A percentile compares a stretch with the other conserved stretches of the same genome.
Evolutionary conservation across 2,888 invertebrate species (phyloP).

Genomic region (Nesidiocoris tenuis): DNA sequence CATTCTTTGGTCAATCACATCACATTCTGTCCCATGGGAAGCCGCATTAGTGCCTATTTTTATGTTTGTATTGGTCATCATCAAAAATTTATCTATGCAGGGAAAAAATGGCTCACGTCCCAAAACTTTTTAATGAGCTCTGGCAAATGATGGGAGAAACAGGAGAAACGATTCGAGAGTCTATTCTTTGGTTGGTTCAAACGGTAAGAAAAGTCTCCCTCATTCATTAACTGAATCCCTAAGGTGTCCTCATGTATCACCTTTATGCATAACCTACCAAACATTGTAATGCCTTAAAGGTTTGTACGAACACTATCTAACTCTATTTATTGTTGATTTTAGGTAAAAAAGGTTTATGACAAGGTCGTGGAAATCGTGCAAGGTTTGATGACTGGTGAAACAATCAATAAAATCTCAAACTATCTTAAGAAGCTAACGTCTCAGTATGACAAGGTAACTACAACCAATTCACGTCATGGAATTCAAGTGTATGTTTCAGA

Average conservation of each 20-base stretch:
- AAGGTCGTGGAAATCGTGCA: slow-evolving; percentile 61
- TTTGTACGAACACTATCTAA: too few species aligned
- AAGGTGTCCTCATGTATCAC: background rate
- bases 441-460: slow-evolving; percentile 67
- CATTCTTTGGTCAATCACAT: too few species aligned
- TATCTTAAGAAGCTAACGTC: slow-evolving; percentile 69
- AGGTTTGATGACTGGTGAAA: slow-evolving; percentile 71
- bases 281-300: too few species aligned
- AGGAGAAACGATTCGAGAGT: slow-evolving; percentile 73
- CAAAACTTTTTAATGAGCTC: slow-evolving; percentile 76
- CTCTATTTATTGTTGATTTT: too few species aligned
- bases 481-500: too few species aligned
- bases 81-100: too few species aligned
- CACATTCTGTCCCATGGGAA: too few species aligned
- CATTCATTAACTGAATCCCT: too few species aligned
- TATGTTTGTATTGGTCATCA: too few species aligned
- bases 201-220: too few species aligned
- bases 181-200: slow-evolving; percentile 71
- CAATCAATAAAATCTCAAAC: slow-evolving; percentile 69
- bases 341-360: slow-evolving; percentile 46
- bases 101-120: slow-evolving; percentile 68
- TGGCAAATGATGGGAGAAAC: slow-evolving; percentile 86
- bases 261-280: background rate
- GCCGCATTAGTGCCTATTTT: too few species aligned
- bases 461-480: too few species aligned